Percentiles rank a stretch among this genome's conserved stretches.
Evolutionary conservation across 64 coral and sea anemone genomes (phyloP).

Genomic region (Anthopleura sola): DNA sequence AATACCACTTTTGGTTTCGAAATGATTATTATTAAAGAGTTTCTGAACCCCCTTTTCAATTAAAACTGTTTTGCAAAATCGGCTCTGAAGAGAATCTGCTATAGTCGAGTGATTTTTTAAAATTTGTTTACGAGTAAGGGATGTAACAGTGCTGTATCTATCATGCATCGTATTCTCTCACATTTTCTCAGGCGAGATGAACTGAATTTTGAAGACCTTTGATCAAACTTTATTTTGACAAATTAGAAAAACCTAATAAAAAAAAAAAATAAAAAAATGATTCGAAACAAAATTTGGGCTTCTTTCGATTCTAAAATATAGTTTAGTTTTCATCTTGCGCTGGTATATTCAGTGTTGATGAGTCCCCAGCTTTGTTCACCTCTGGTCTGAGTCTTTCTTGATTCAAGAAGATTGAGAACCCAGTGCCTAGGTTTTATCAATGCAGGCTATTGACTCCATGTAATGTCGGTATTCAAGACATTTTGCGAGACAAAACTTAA

Average conservation of each 20-base stretch:
- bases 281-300: background rate
- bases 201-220: background rate
- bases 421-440: too few species aligned
- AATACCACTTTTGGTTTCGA: background rate
- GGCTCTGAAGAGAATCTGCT: background rate
- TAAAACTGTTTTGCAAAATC: background rate
- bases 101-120: too few species aligned
- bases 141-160: background rate
- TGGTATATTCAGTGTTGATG: too few species aligned
- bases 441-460: too few species aligned
- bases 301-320: constrained; percentile 12
- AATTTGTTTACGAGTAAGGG: background rate
- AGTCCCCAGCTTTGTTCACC: background rate
- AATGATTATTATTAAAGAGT: background rate
- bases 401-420: too few species aligned
- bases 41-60: background rate
- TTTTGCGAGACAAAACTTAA: background rate
- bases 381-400: too few species aligned
- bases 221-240: background rate
- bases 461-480: too few species aligned
- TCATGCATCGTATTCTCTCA: background rate
- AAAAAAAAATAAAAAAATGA: background rate
- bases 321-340: background rate
- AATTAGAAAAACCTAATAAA: too few species aligned
- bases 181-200: too few species aligned